Percentiles rank a stretch among this genome's conserved stretches.
Conservation (phyloP, 2,113 vertebrate genomes). For the Martes martes region DNA sequence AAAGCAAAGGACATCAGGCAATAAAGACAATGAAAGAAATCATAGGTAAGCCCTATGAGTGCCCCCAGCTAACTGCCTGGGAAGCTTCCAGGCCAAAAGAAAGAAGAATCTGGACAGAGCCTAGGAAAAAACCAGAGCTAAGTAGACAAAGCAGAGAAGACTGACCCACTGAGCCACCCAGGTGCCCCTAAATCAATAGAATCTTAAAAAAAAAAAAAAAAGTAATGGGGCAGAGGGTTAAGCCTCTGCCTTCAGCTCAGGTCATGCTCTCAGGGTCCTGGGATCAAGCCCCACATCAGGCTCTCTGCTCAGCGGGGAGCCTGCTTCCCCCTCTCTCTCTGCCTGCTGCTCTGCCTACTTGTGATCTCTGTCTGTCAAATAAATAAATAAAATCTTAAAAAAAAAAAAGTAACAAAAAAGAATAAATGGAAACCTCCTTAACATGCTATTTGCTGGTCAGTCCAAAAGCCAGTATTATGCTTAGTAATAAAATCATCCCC, state of each 20-base stretch:
- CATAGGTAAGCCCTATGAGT: neutral
- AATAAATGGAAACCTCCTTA: neutral
- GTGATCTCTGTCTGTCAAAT: too few relatives aligned
- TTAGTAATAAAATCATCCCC: neutral
- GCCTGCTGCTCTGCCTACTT: too few relatives aligned
- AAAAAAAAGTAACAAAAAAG: too few relatives aligned
- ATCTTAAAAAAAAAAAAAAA: too few relatives aligned
- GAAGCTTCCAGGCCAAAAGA: neutral
- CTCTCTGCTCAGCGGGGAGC: too few relatives aligned
- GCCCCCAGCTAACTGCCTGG: neutral
- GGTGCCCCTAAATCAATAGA: neutral
- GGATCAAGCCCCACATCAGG: too few relatives aligned
- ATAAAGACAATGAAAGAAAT: neutral
- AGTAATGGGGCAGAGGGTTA: too few relatives aligned
- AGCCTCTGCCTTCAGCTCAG: too few relatives aligned
- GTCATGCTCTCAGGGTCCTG: too few relatives aligned
- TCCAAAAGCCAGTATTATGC: neutral
- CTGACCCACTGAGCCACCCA: too few relatives aligned
- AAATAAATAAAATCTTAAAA: too few relatives aligned
- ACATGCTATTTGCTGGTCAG: neutral
- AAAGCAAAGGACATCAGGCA: neutral
- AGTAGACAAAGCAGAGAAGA: neutral
- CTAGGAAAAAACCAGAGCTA: neutral
- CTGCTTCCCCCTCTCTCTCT: too few relatives aligned
- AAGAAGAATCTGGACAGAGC: neutral